Conservation (phyloP, 2,888 invertebrate species). For the Leptura quadrifasciata region DNA sequence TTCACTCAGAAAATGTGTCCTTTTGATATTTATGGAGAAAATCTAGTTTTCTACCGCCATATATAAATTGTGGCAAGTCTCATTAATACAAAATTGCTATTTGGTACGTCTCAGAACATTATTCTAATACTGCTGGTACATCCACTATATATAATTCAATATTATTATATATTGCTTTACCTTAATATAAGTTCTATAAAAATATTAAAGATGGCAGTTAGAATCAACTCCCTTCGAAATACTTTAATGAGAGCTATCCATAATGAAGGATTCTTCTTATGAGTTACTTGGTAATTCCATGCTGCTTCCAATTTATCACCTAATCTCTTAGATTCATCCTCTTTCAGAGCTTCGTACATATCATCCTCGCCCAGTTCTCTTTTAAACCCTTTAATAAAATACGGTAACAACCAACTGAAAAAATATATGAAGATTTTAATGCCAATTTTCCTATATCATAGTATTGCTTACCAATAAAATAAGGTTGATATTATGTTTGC, state of each 20-base stretch:
- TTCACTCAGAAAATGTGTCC: too few species aligned
- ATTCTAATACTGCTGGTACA: too few species aligned
- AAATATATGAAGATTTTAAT: neutral
- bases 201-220: slow-evolving; percentile 50
- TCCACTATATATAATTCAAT: too few species aligned
- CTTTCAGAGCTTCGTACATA: slow-evolving; percentile 72
- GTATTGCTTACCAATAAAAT: slow-evolving; percentile 59
- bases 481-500: slow-evolving; percentile 58
- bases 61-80: too few species aligned
- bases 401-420: slow-evolving; percentile 74
- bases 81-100: neutral
- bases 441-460: neutral
- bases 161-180: slow-evolving; percentile 51
- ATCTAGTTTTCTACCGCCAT: too few species aligned
- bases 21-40: too few species aligned
- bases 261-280: slow-evolving; percentile 59
- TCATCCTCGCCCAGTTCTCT: slow-evolving; percentile 74
- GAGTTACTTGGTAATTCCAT: slow-evolving; percentile 61
- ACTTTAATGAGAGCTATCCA: slow-evolving; percentile 19
- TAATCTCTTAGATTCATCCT: slow-evolving; percentile 71
- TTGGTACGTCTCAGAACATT: neutral
- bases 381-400: slow-evolving; percentile 73
- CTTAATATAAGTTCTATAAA: slow-evolving; percentile 56
- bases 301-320: slow-evolving; percentile 70
- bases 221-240: slow-evolving; percentile 44